Percentiles rank a stretch among this genome's conserved stretches.
These are phyloP conservation scores for Anser brachyrhynchus DNA, from an alignment of 2,113 vertebrate genomes.

Conservation along the genomic window DNA sequence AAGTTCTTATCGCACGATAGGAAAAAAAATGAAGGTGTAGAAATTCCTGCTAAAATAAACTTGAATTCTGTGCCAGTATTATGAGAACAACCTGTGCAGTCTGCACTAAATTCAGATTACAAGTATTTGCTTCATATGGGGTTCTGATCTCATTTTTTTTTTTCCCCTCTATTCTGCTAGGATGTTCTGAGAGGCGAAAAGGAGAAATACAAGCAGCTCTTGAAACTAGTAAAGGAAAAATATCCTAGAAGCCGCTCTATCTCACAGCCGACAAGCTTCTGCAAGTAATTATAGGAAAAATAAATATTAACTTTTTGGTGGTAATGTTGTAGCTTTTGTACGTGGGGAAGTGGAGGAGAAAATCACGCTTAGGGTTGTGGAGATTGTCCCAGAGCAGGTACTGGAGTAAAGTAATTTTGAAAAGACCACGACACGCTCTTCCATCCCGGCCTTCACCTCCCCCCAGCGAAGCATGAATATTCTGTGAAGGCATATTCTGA, in stretches of 20 bases:
- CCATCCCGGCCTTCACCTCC: background rate
- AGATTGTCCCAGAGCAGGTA: background rate
- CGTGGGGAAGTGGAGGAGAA: background rate
- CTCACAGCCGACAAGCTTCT: background rate
- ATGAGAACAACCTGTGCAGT: background rate
- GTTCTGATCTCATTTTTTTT: background rate
- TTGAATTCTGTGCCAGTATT: background rate
- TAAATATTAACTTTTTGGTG: background rate
- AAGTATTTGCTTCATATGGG: background rate
- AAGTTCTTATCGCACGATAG: background rate
- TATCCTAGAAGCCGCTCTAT: background rate
- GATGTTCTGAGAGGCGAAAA: conserved; percentile 70
- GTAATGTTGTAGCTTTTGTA: background rate
- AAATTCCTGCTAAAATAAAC: background rate
- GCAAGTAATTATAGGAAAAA: conserved; percentile 43
- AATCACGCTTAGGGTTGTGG: background rate
- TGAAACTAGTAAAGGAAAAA: conserved; percentile 66
- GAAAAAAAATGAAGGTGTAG: background rate
- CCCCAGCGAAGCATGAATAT: background rate
- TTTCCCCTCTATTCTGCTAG: background rate
- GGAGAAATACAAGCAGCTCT: conserved; percentile 65
- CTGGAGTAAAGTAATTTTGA: background rate
- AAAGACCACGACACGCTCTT: rapidly evolving
- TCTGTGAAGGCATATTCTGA: background rate
- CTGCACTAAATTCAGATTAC: too few relatives aligned